Evolutionary conservation across 2,113 vertebrate genomes (phyloP).

Genomic region (Bubo blakistoni): DNA sequence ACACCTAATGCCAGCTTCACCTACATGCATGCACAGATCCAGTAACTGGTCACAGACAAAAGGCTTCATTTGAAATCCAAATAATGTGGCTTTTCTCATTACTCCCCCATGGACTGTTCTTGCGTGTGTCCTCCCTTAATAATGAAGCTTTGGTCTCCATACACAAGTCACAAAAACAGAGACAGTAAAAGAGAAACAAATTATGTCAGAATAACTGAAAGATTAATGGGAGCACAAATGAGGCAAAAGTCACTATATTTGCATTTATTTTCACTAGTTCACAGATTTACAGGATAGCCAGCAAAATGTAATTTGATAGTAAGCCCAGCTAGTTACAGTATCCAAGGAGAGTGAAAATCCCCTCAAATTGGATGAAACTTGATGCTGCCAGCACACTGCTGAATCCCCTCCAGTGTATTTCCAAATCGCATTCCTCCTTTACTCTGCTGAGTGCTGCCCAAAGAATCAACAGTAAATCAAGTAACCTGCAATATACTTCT

Average conservation of each 20-base stretch:
- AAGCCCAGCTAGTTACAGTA: conserved; percentile 13
- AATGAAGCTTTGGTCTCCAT: not conserved
- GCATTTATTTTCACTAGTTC: conserved; percentile 31
- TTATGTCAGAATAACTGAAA: conserved; percentile 12
- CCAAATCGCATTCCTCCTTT: conserved; percentile 38
- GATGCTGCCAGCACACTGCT: not conserved
- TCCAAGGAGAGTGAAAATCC: conserved; percentile 31
- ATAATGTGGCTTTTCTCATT: accelerated
- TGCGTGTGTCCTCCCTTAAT: accelerated
- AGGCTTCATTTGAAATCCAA: not conserved
- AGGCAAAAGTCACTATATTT: not conserved
- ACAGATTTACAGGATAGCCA: conserved; percentile 4
- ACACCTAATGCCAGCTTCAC: not conserved
- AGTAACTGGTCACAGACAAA: not conserved
- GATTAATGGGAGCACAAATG: not conserved
- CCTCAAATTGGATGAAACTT: conserved; percentile 49
- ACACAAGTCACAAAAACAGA: not conserved
- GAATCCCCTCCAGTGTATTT: conserved; percentile 31
- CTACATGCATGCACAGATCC: accelerated
- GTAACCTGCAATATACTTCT: not conserved
- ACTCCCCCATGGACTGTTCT: not conserved
- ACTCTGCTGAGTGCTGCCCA: not conserved
- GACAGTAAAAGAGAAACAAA: not conserved
- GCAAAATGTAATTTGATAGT: conserved; percentile 8
- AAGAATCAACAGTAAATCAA: conserved; percentile 47